Conservation (phyloP, 1,140 invertebrate genomes). For the Trachymyrmex septentrionalis region DNA sequence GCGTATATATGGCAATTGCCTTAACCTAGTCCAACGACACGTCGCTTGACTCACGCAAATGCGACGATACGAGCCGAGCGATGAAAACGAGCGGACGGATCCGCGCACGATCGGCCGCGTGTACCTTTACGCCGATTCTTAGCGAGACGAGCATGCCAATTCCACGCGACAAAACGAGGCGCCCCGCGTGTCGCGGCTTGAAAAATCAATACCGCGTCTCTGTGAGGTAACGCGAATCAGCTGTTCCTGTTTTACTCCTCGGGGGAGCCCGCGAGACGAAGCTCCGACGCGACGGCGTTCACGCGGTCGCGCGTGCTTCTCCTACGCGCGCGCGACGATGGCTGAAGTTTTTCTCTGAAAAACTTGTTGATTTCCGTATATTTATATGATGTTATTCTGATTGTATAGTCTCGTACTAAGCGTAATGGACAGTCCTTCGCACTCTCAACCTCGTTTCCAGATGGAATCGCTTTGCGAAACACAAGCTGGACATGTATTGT, state of each 20-base stretch:
- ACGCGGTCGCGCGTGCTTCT: background rate
- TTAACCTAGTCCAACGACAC: conserved; percentile 60
- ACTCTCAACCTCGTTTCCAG: background rate
- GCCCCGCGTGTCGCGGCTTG: conserved; percentile 1
- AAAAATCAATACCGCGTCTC: conserved; percentile 75
- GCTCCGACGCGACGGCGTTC: background rate
- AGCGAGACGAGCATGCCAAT: background rate
- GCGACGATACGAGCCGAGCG: no score
- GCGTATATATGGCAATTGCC: background rate
- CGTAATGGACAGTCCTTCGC: background rate
- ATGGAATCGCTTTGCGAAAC: background rate
- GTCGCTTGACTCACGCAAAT: conserved; percentile 32
- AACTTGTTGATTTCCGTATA: conserved; percentile 20
- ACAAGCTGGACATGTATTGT: no score
- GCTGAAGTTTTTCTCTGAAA: background rate
- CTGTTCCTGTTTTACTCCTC: conserved; percentile 68
- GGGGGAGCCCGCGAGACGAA: background rate
- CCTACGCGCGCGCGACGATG: background rate
- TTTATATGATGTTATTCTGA: background rate
- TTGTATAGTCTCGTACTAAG: background rate
- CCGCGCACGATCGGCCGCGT: background rate
- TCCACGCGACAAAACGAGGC: background rate
- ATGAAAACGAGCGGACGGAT: background rate
- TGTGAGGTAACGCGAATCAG: conserved; percentile 74
- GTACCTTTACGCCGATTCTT: background rate